Percentiles rank a stretch among this genome's conserved stretches.
phyloP scores from a whole-genome alignment of 2,888 invertebrate species.

The Rhaphigaster nebulosa region DNA sequence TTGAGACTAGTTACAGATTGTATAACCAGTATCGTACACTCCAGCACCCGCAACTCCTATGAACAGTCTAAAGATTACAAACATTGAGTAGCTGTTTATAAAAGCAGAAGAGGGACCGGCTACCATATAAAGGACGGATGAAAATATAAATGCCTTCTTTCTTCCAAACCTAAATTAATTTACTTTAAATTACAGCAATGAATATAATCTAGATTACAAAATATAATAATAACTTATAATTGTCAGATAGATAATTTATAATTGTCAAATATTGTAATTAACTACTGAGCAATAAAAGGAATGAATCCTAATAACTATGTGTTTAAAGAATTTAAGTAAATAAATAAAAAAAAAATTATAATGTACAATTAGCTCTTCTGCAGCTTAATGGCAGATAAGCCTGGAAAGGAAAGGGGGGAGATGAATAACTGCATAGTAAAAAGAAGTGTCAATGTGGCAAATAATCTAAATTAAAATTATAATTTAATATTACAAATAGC shows the following conservation, averaged over 20 bases:
- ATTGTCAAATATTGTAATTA: no score
- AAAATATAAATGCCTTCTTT: conserved; percentile 70
- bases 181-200: not conserved
- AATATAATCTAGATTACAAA: not conserved
- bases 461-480: not conserved
- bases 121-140: conserved; percentile 70
- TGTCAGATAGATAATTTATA: no score
- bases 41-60: conserved; percentile 72
- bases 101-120: conserved; percentile 71
- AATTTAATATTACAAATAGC: not conserved
- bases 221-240: not conserved
- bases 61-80: conserved; percentile 70
- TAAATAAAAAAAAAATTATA: no score
- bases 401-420: no score
- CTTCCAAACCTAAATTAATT: conserved; percentile 70
- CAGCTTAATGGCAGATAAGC: no score
- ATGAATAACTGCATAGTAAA: no score
- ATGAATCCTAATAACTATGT: no score
- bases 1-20: conserved; percentile 69
- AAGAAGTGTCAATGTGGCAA: no score
- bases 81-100: conserved; percentile 71
- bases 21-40: conserved; percentile 72
- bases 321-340: no score
- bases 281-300: no score
- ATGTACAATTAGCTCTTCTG: no score